Percentiles rank a stretch among this genome's conserved stretches.
Evolutionary conservation across 2,113 vertebrate species (phyloP).

Genomic region (Myotis yumanensis): DNA sequence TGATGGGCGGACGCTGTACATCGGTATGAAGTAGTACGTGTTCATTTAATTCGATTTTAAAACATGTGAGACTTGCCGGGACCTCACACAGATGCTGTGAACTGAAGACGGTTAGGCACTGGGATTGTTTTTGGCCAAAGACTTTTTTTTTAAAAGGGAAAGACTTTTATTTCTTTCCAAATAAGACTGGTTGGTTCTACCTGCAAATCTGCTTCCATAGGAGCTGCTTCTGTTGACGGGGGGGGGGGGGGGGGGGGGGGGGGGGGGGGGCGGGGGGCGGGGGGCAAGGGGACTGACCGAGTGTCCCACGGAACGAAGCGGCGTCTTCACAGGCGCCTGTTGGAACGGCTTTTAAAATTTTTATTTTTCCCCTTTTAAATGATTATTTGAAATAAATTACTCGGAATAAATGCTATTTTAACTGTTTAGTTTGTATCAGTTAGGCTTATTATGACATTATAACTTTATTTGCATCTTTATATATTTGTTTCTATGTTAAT

Average conservation of each 20-base stretch:
- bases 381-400: constrained; percentile 47
- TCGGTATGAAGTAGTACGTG: not conserved
- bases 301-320: not conserved
- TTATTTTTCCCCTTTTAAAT: constrained; percentile 30
- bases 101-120: not conserved
- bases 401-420: constrained; percentile 41
- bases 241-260: too few relatives aligned
- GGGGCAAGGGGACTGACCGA: not conserved
- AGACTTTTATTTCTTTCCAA: not conserved
- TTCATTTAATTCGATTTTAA: constrained; percentile 19
- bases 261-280: not conserved
- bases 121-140: not conserved
- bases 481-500: constrained; percentile 28
- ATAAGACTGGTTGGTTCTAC: not conserved
- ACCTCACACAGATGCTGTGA: not conserved
- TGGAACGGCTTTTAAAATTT: not conserved
- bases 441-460: not conserved
- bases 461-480: constrained; percentile 49
- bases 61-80: constrained; percentile 17
- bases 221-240: not conserved
- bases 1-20: not conserved
- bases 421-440: constrained; percentile 38
- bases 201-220: not conserved
- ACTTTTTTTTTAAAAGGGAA: constrained; percentile 2
- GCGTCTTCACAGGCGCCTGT: not conserved